Evolutionary conservation across 2,113 vertebrate genomes (phyloP).

Genomic region (Corvus moneduloides): DNA sequence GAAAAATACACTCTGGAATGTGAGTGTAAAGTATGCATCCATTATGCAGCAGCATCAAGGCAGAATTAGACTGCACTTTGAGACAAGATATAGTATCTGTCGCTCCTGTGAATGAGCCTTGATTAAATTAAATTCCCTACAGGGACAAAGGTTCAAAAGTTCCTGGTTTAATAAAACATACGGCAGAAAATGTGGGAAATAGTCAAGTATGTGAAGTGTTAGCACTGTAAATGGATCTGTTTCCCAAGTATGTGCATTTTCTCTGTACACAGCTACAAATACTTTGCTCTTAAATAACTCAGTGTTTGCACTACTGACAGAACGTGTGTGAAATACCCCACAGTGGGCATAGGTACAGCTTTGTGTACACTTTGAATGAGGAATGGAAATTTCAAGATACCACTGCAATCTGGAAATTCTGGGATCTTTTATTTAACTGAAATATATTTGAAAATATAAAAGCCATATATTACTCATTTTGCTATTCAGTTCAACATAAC

Average conservation of each 20-base stretch:
- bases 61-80: slow-evolving; percentile 55
- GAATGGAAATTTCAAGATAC: not conserved
- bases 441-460: not conserved
- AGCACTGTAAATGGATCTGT: not conserved
- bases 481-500: not conserved
- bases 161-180: slow-evolving; percentile 57
- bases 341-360: not conserved
- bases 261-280: not conserved
- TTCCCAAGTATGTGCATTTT: not conserved
- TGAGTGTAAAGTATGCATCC: slow-evolving; percentile 49
- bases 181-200: slow-evolving; percentile 24
- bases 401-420: not conserved
- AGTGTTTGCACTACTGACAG: not conserved
- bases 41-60: slow-evolving; percentile 57
- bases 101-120: slow-evolving; percentile 39
- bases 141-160: slow-evolving; percentile 58
- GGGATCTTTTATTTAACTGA: not conserved
- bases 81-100: slow-evolving; percentile 53
- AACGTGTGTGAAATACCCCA: not conserved
- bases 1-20: slow-evolving; percentile 44
- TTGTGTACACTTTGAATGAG: not conserved
- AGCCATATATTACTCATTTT: not conserved
- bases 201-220: not conserved
- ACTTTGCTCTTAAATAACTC: slow-evolving; percentile 1
- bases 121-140: slow-evolving; percentile 63